Base-by-base conservation (phyloP, 2,797 vertebrate species). In the Sylvia borin region DNA sequence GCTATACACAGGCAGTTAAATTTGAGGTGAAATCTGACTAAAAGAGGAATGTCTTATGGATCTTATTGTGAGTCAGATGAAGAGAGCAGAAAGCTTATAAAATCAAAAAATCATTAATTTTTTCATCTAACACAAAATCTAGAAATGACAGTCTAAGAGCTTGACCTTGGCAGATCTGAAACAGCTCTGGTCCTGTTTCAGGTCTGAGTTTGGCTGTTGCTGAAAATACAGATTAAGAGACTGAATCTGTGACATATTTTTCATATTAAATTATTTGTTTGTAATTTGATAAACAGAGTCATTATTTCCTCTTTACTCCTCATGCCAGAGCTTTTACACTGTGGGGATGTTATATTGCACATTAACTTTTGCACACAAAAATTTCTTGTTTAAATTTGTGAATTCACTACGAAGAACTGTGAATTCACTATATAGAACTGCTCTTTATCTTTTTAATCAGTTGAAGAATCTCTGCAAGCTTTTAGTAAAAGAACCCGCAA, bases 321-420 rank as follows among this genome's bases (percentile, higher is more conserved):
- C 17, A 7, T 73, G 7, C 36, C 31, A 54, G 43, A 34, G 25
- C 18, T 85, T 83, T 85, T 54, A 32, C 34, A 62, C 20, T 0
- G 0, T 40, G 19, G 60, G 7, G 2, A 34, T 0, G 0, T 66
- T 82, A 73, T n/a, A 48, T 42, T 84, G 26, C 2, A 0, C 26
- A 10, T 62, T 68, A 53, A 40, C 10, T 67, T 88, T 45, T 88
- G 53, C 45, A 15, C 34, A 43, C 9, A 47, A 83, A 93, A 71
- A 11, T 20, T 1, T 60, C 45, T 13, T 40, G 7, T 62, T 71
- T 76, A 53, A 76, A 42, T 72, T 68, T 83, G 24, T 1, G 0
- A 67, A 50, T 79, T 82, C 48, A 40, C 8, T 29, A 7, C 27
- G 18, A 2, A 38, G 24, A 38, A 31, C 55, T 80, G 11, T 2